A percentile compares a stretch with the other conserved stretches of the same genome.
Evolutionary conservation across 1,140 invertebrate genomes (phyloP).

Genomic region (Hirudo medicinalis): DNA sequence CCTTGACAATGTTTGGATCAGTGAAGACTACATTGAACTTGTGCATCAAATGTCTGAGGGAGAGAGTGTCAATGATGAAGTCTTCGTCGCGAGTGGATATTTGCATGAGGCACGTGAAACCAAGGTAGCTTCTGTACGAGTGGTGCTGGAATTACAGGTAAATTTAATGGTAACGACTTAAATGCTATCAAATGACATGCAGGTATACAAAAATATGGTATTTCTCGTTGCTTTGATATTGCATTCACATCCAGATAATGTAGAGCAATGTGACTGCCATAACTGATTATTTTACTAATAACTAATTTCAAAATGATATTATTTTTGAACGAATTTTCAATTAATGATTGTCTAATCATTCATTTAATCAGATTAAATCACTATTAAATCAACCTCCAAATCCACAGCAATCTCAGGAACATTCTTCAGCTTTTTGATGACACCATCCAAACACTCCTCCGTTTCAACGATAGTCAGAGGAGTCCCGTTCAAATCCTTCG

Average conservation of each 20-base stretch:
- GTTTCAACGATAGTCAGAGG: constrained; percentile 56
- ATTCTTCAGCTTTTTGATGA: constrained; percentile 54
- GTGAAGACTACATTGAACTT: constrained; percentile 81
- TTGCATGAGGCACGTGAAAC: constrained; percentile 84
- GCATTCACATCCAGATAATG: neutral
- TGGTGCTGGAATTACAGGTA: constrained; percentile 51
- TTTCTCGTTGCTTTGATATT: neutral
- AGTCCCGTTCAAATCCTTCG: constrained; percentile 48
- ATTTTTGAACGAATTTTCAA: neutral
- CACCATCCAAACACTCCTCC: constrained; percentile 49
- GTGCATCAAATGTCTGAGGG: constrained; percentile 64
- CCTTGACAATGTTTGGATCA: constrained; percentile 76
- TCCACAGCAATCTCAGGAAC: constrained; percentile 68
- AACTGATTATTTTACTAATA: neutral
- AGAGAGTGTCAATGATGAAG: constrained; percentile 78
- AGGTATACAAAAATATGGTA: neutral
- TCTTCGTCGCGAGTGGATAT: constrained; percentile 74
- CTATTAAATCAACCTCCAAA: constrained; percentile 55
- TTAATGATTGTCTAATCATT: neutral
- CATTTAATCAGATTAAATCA: constrained; percentile 11
- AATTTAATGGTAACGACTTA: neutral
- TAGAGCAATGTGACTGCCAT: neutral
- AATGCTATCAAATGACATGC: constrained; percentile 2
- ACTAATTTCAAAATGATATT: constrained; percentile 10
- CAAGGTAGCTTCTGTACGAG: constrained; percentile 62